A percentile compares a stretch with the other conserved stretches of the same genome.
phyloP scores from a whole-genome alignment of 2,797 vertebrate genomes.

The Brachyrhaphis roseni region DNA sequence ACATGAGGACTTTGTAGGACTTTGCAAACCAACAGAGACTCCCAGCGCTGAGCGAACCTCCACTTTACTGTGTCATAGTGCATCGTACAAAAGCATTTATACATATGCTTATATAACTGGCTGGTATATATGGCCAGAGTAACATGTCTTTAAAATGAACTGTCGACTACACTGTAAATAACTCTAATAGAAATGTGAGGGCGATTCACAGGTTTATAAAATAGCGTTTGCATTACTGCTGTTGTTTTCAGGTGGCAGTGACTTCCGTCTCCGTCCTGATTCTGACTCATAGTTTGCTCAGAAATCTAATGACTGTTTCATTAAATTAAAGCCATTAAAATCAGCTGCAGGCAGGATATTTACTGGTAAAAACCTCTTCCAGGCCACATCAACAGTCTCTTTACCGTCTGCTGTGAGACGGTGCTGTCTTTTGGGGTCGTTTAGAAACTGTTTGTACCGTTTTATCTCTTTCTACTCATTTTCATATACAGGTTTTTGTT shows the following conservation, averaged over 20 bases:
- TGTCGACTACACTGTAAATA: not conserved
- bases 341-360: constrained; percentile 1
- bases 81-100: not conserved
- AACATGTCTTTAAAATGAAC: not conserved
- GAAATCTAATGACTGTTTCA: not conserved
- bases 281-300: constrained; percentile 6
- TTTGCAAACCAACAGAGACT: not conserved
- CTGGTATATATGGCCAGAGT: not conserved
- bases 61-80: not conserved
- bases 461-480: not conserved
- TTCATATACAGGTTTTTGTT: not conserved
- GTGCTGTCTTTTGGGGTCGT: not conserved
- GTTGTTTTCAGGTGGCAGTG: not conserved
- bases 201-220: not conserved
- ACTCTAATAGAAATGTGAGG: not conserved
- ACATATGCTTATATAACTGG: not conserved
- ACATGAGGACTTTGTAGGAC: not conserved
- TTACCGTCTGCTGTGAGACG: not conserved
- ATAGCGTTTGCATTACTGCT: not conserved
- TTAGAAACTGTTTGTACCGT: not conserved
- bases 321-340: constrained; percentile 5
- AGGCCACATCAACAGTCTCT: not conserved
- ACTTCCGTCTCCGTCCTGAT: not conserved
- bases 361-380: not conserved
- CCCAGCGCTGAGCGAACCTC: not conserved